phyloP scores from a whole-genome alignment of 2,797 vertebrate species.

The Acanthurus leucopareius region DNA sequence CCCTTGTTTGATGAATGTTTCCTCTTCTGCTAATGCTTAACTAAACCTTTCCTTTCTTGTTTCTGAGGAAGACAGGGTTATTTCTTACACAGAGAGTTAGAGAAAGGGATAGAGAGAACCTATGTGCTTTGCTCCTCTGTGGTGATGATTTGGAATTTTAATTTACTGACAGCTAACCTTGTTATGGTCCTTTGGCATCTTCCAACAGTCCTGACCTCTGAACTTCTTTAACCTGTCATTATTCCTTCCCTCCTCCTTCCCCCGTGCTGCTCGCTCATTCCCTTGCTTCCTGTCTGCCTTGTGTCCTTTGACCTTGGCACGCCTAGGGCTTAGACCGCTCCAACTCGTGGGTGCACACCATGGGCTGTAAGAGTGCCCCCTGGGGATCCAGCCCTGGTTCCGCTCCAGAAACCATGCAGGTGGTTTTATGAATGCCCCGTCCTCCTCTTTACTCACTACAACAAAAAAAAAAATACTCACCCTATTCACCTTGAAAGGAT shows the following conservation, averaged over 20 bases:
- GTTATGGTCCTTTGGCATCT: constrained; percentile 64
- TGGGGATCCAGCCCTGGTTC: constrained; percentile 99
- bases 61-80: constrained; percentile 54
- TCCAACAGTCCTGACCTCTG: constrained; percentile 75
- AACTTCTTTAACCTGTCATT: constrained; percentile 86
- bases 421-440: constrained; percentile 87
- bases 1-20: constrained; percentile 61
- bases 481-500: constrained; percentile 67
- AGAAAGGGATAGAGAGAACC: constrained; percentile 50
- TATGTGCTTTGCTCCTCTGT: constrained; percentile 60
- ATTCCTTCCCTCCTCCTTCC: constrained; percentile 87
- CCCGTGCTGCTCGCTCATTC: constrained; percentile 84
- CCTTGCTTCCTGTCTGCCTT: constrained; percentile 80
- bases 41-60: constrained; percentile 67
- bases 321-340: constrained; percentile 99
- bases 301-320: constrained; percentile 86
- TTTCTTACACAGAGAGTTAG: constrained; percentile 48
- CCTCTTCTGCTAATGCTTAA: constrained; percentile 66
- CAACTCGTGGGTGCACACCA: constrained; percentile 99
- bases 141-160: constrained; percentile 56
- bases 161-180: constrained; percentile 67
- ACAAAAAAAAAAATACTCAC: constrained; percentile 58
- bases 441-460: constrained; percentile 66
- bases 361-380: constrained; percentile 97
- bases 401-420: constrained; percentile 98